A percentile compares a stretch with the other conserved stretches of the same genome.
Conservation (phyloP, 2,888 invertebrate genomes). For the Incurvaria masculella region DNA sequence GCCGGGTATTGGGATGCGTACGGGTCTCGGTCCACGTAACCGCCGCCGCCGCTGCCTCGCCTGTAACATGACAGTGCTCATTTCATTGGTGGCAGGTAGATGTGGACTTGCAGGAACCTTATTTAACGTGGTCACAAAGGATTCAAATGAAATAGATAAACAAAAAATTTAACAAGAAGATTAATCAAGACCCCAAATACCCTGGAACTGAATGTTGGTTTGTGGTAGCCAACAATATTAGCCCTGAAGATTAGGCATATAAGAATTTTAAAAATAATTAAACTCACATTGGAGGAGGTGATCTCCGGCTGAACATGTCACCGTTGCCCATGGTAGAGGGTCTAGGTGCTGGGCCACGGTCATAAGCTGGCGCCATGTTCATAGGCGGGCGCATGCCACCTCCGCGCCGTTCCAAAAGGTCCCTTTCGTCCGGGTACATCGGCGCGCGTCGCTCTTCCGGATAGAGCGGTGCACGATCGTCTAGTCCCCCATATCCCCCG, state of each 20-base stretch:
- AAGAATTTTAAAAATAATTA: neutral
- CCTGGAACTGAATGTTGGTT: no score
- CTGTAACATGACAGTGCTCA: no score
- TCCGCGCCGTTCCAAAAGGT: slow-evolving; percentile 36
- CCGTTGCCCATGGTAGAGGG: slow-evolving; percentile 38
- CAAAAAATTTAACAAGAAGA: no score
- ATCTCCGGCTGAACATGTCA: slow-evolving; percentile 50
- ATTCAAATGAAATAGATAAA: no score
- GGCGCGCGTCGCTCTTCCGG: slow-evolving; percentile 32
- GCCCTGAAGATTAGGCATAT: no score
- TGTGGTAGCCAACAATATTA: no score
- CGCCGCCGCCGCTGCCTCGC: slow-evolving; percentile 38
- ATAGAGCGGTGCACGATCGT: slow-evolving; percentile 16
- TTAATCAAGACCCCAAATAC: no score
- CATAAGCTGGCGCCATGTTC: slow-evolving; percentile 30
- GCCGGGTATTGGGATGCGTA: slow-evolving; percentile 49
- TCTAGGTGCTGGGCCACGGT: slow-evolving; percentile 31
- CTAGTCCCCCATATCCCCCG: slow-evolving; percentile 14
- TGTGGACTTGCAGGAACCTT: no score
- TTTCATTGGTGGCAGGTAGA: no score
- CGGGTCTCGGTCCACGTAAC: slow-evolving; percentile 48
- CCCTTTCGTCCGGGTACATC: slow-evolving; percentile 38
- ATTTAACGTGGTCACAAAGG: no score
- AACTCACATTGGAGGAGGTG: slow-evolving; percentile 23
- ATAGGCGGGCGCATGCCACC: slow-evolving; percentile 24